These are phyloP conservation scores for Stegodyphus dumicola DNA, from an alignment of 1,140 invertebrate species.

Conservation along the genomic window DNA sequence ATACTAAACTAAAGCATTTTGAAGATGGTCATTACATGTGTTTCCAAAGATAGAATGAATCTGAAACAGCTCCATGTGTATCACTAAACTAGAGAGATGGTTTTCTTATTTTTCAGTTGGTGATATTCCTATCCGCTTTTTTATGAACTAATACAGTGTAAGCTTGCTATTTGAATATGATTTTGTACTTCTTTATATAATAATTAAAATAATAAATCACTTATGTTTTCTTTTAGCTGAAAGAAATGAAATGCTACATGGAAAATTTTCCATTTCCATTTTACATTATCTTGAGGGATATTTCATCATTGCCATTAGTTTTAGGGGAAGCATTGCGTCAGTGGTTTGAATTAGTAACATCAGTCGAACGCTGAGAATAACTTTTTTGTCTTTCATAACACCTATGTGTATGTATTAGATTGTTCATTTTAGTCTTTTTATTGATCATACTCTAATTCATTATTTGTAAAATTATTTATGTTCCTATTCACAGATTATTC, in stretches of 20 bases:
- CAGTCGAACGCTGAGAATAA: slow-evolving; percentile 30
- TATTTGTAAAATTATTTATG: neutral
- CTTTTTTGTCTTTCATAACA: too few species aligned
- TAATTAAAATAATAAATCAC: neutral
- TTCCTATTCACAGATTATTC: neutral
- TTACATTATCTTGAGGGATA: slow-evolving; percentile 92
- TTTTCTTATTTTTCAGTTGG: too few species aligned
- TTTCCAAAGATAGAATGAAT: too few species aligned
- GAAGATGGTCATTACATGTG: too few species aligned
- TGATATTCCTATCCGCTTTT: too few species aligned
- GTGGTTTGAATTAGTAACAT: slow-evolving; percentile 96
- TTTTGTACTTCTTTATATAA: neutral
- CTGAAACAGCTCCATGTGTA: too few species aligned
- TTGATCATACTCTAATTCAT: neutral
- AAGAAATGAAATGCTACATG: slow-evolving; percentile 73
- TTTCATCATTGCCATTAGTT: slow-evolving; percentile 86
- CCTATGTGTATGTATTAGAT: neutral
- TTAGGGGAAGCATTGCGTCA: slow-evolving; percentile 95
- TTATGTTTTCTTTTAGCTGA: neutral
- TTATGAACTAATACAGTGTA: too few species aligned
- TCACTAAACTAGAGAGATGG: too few species aligned
- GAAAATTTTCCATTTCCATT: slow-evolving; percentile 98
- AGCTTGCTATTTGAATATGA: too few species aligned
- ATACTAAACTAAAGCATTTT: too few species aligned
- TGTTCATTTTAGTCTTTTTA: neutral